Evolutionary conservation across 2,888 invertebrate species (phyloP).

Genomic region (Aspidapion aeneum): DNA sequence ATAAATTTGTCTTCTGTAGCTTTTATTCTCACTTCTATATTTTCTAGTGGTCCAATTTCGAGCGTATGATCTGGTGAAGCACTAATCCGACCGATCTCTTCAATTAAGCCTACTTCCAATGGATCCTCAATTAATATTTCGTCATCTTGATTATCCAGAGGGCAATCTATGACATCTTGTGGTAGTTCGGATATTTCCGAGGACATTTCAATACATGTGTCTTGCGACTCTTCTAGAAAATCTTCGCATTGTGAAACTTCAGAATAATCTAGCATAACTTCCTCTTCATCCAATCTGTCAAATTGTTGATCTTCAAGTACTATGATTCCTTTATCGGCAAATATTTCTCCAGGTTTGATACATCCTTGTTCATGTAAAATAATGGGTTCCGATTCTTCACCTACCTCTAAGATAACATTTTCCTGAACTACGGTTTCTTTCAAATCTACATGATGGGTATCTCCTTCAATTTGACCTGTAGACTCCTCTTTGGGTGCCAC

Average conservation of each 20-base stretch:
- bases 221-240: neutral
- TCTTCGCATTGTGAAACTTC: neutral
- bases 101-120: neutral
- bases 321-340: neutral
- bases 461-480: constrained; percentile 5
- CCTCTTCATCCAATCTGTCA: neutral
- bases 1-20: neutral
- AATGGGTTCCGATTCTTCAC: neutral
- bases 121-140: neutral
- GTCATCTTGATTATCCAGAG: neutral
- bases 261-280: neutral
- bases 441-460: neutral
- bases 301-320: neutral
- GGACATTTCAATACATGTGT: neutral
- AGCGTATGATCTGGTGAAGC: constrained; percentile 19
- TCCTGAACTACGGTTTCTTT: neutral
- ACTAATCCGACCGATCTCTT: constrained; percentile 22
- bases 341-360: neutral
- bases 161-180: neutral
- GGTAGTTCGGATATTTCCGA: neutral
- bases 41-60: neutral
- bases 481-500: neutral
- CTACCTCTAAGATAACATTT: constrained; percentile 5
- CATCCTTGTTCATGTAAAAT: too few relatives aligned
- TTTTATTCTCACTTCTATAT: constrained; percentile 4